Conservation (phyloP, 2,797 vertebrate species). For the Alosa sapidissima region DNA sequence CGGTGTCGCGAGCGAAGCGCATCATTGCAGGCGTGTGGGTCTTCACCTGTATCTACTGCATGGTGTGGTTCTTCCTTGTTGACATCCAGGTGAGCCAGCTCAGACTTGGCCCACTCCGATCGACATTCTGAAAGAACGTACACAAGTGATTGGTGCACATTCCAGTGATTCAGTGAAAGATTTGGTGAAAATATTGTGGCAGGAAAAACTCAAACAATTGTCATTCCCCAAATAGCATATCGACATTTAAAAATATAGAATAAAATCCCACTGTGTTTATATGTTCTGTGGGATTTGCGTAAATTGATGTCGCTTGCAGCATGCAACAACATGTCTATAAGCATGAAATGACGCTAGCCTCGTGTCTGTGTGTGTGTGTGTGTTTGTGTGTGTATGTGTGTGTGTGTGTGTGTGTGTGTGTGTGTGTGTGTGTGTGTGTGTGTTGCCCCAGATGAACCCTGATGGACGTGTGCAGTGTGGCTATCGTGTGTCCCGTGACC, state of each 20-base stretch:
- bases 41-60: constrained; percentile 79
- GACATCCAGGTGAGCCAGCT: constrained; percentile 71
- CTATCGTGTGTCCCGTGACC: constrained; percentile 80
- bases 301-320: no score
- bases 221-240: no score
- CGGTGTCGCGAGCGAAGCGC: constrained; percentile 76
- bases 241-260: neutral
- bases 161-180: no score
- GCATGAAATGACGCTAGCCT: no score
- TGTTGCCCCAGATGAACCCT: constrained; percentile 57
- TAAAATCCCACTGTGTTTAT: neutral
- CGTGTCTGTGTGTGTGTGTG: no score
- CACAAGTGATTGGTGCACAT: no score
- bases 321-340: no score
- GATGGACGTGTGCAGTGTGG: constrained; percentile 73
- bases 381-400: no score
- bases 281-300: no score
- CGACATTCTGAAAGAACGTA: neutral
- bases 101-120: neutral
- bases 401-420: no score
- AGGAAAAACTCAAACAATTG: no score
- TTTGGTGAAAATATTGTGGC: no score
- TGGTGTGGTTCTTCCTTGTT: constrained; percentile 84
- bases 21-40: constrained; percentile 77
- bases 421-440: neutral